These are phyloP conservation scores for Patiria pectinifera DNA, from an alignment of 53 echinoderm and acorn worm genomes.

Conservation along the genomic window DNA sequence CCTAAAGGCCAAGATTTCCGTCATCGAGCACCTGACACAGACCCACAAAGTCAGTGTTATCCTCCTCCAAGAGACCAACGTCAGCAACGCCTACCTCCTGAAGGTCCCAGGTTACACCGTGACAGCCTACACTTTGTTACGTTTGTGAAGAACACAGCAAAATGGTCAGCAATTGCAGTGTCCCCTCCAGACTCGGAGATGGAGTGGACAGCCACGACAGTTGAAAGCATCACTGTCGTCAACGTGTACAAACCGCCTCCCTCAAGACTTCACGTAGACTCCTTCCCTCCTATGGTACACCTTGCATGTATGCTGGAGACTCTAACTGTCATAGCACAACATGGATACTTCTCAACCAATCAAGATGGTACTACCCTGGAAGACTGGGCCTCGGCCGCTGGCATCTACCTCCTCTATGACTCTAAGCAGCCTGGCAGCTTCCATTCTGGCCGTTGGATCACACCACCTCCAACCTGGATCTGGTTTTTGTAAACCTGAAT, in stretches of 20 bases:
- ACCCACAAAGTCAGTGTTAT: neutral
- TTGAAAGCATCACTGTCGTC: no score
- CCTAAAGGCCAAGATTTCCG: constrained; percentile 22
- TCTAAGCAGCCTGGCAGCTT: constrained; percentile 49
- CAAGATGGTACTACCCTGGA: no score
- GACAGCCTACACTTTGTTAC: constrained; percentile 49
- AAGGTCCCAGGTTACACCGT: constrained; percentile 52
- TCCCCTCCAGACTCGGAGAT: no score
- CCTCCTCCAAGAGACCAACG: neutral
- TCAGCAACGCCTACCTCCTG: neutral
- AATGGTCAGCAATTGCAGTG: no score
- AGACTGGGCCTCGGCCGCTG: no score
- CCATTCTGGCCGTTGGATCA: constrained; percentile 50
- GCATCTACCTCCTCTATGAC: no score
- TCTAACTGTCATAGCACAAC: constrained; percentile 41
- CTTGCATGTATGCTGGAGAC: no score
- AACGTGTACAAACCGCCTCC: constrained; percentile 65
- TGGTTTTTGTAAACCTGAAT: constrained; percentile 15
- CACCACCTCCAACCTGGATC: no score
- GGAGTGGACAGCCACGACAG: constrained; percentile 60
- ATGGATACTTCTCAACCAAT: constrained; percentile 50
- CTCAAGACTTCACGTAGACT: constrained; percentile 13
- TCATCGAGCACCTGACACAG: constrained; percentile 31
- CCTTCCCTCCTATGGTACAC: no score
- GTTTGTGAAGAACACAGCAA: constrained; percentile 17